These are phyloP conservation scores for Schizaphis graminum DNA, from an alignment of 2,888 invertebrate genomes.

Conservation along the genomic window DNA sequence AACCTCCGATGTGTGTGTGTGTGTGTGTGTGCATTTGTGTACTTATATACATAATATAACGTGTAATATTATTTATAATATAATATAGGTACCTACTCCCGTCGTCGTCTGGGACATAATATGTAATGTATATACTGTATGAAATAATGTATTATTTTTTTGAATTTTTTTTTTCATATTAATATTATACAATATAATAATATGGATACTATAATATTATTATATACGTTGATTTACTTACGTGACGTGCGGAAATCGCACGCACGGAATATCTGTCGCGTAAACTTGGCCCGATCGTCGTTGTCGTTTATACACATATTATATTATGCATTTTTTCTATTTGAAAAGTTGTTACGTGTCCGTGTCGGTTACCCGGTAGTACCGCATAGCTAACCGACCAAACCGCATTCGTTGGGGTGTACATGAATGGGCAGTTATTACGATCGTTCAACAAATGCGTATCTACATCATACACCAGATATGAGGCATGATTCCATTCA, in stretches of 20 bases:
- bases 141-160: not conserved
- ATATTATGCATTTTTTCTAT: not conserved
- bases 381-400: not conserved
- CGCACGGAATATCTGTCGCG: conserved; percentile 11
- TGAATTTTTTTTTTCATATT: not conserved
- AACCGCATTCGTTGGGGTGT: not conserved
- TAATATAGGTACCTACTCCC: not conserved
- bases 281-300: not conserved
- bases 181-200: not conserved
- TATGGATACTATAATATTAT: not conserved
- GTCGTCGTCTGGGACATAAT: not conserved
- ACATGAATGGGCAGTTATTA: not conserved
- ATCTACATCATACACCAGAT: not conserved
- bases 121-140: not conserved
- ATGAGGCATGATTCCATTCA: not conserved
- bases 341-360: not conserved
- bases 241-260: not conserved
- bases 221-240: not conserved
- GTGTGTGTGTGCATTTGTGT: not conserved
- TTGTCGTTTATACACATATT: not conserved
- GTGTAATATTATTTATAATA: not conserved
- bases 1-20: not conserved
- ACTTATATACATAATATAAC: not conserved
- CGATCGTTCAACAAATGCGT: not conserved
- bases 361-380: conserved; percentile 37